phyloP scores from a whole-genome alignment of 1,140 invertebrate species.

The Heliconius hermathena region DNA sequence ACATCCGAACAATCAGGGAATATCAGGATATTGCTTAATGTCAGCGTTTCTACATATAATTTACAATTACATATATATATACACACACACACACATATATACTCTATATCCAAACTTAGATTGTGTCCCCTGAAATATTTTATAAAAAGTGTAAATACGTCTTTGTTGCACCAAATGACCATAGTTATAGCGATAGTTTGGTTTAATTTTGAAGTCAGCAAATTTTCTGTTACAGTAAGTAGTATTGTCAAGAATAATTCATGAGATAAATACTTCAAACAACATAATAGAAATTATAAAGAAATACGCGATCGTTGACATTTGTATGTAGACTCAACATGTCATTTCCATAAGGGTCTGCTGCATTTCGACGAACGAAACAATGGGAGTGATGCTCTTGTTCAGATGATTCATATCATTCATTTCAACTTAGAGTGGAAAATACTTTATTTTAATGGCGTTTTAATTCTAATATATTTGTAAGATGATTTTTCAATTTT shows the following conservation, averaged over 20 bases:
- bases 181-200: too few relatives aligned
- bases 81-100: too few relatives aligned
- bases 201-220: too few relatives aligned
- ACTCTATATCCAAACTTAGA: too few relatives aligned
- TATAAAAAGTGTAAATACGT: too few relatives aligned
- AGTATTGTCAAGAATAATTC: neutral
- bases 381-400: constrained; percentile 25
- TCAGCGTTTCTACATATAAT: neutral
- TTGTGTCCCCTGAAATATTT: too few relatives aligned
- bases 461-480: neutral
- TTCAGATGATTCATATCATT: constrained; percentile 27
- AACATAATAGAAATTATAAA: constrained; percentile 1
- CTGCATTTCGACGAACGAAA: constrained; percentile 18
- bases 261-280: neutral
- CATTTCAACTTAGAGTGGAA: neutral
- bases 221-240: neutral
- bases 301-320: neutral
- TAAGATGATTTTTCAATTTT: too few relatives aligned
- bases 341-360: constrained; percentile 9
- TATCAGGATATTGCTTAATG: constrained; percentile 6
- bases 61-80: too few relatives aligned
- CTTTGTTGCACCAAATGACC: too few relatives aligned
- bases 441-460: neutral
- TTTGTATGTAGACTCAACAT: constrained; percentile 10
- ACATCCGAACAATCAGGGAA: constrained; percentile 35